A percentile compares a stretch with the other conserved stretches of the same genome.
Evolutionary conservation across 2,797 vertebrate genomes (phyloP).

Genomic region (Myotis pilosus): DNA sequence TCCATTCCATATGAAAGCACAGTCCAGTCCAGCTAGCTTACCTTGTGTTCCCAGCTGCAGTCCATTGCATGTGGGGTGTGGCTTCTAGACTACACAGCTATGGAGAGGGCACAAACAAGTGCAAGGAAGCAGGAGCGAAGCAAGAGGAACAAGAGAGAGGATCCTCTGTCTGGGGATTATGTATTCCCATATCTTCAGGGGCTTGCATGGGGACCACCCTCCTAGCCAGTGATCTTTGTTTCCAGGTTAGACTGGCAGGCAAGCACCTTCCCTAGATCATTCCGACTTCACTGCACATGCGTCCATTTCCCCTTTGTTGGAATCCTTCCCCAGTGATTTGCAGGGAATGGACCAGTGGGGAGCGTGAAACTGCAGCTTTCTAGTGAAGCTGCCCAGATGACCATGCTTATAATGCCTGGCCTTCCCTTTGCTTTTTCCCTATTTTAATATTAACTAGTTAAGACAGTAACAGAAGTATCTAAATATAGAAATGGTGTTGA

Average conservation of each 20-base stretch:
- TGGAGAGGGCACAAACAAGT: not conserved
- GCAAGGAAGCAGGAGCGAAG: not conserved
- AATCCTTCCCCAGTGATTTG: not conserved
- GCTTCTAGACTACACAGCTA: not conserved
- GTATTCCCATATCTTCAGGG: not conserved
- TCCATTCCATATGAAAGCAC: not conserved
- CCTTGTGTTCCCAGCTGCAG: not conserved
- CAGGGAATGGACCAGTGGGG: not conserved
- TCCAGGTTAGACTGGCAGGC: not conserved
- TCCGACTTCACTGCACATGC: not conserved
- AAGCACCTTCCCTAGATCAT: not conserved
- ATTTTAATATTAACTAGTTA: not conserved
- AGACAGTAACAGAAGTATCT: not conserved
- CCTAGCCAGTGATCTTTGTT: not conserved
- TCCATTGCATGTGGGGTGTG: not conserved
- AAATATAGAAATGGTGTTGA: conserved; percentile 26
- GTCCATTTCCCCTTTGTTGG: not conserved
- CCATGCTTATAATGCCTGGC: not conserved
- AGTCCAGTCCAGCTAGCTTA: not conserved
- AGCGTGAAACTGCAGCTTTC: not conserved
- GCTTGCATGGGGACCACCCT: not conserved
- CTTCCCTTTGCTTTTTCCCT: not conserved
- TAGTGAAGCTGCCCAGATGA: not conserved
- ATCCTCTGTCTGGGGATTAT: not conserved
- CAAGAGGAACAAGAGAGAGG: not conserved